These are phyloP conservation scores for Tauraco erythrolophus DNA, from an alignment of 2,113 vertebrate genomes.

Conservation along the genomic window DNA sequence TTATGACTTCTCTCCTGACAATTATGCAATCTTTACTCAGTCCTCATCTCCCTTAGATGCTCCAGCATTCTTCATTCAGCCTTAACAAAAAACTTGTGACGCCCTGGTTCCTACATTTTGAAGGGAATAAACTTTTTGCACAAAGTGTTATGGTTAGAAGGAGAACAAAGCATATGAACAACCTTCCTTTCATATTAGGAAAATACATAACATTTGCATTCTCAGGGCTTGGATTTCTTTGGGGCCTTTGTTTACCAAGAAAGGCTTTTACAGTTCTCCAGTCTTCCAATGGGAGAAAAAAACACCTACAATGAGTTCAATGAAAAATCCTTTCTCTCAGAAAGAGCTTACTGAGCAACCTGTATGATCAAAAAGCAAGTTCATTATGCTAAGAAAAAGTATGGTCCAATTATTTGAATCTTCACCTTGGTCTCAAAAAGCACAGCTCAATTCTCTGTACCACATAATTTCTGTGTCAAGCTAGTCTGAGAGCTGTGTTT, in stretches of 20 bases:
- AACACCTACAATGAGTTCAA: neutral
- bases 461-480: neutral
- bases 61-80: neutral
- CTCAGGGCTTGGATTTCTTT: neutral
- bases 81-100: neutral
- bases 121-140: neutral
- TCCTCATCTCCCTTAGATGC: neutral
- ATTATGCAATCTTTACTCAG: neutral
- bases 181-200: neutral
- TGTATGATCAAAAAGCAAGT: neutral
- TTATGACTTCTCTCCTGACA: neutral
- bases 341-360: neutral
- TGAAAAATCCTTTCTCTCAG: neutral
- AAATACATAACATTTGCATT: neutral
- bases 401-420: neutral
- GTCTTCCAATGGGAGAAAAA: neutral
- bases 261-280: neutral
- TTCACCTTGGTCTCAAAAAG: neutral
- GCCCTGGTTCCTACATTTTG: neutral
- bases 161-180: neutral
- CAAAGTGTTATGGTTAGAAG: neutral
- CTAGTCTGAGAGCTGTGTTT: neutral
- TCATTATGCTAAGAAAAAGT: neutral
- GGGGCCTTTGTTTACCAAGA: neutral
- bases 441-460: neutral